Conservation (phyloP, 2,113 vertebrate genomes). For the Myxocyprinus asiaticus region DNA sequence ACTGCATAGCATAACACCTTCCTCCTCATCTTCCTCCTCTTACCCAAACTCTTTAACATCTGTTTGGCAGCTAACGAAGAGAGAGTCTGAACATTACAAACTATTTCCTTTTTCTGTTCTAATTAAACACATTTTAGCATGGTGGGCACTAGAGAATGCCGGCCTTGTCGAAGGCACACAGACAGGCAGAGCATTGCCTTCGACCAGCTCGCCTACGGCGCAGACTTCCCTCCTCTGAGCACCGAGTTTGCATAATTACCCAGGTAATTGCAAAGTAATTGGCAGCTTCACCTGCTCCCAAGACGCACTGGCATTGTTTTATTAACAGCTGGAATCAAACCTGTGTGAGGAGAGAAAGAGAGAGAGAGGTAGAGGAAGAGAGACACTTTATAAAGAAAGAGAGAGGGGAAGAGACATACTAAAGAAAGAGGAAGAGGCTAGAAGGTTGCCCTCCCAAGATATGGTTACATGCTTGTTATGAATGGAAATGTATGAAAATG, state of each 20-base stretch:
- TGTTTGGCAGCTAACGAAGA: constrained; percentile 46
- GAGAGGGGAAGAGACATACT: background rate
- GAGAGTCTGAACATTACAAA: constrained; percentile 24
- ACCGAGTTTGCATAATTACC: constrained; percentile 45
- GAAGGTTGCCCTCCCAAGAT: constrained; percentile 47
- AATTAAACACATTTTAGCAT: constrained; percentile 47
- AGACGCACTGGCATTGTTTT: constrained; percentile 59
- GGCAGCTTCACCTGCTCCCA: constrained; percentile 61
- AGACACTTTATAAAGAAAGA: constrained; percentile 11
- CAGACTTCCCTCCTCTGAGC: constrained; percentile 23
- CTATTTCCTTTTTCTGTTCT: constrained; percentile 32
- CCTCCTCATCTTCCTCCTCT: background rate
- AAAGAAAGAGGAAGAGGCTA: constrained; percentile 11
- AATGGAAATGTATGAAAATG: constrained; percentile 65
- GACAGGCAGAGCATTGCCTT: background rate
- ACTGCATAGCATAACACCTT: background rate
- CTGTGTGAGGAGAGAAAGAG: constrained; percentile 30
- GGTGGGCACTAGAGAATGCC: background rate
- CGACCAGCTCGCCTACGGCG: background rate
- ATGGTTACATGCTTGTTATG: constrained; percentile 65
- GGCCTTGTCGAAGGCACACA: background rate
- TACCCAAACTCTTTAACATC: constrained; percentile 15
- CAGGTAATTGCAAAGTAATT: constrained; percentile 70
- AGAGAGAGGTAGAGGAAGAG: background rate
- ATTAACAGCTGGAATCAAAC: constrained; percentile 66